These are phyloP conservation scores for Lutjanus argentimaculatus DNA, from an alignment of 2,797 vertebrate genomes.

Conservation along the genomic window DNA sequence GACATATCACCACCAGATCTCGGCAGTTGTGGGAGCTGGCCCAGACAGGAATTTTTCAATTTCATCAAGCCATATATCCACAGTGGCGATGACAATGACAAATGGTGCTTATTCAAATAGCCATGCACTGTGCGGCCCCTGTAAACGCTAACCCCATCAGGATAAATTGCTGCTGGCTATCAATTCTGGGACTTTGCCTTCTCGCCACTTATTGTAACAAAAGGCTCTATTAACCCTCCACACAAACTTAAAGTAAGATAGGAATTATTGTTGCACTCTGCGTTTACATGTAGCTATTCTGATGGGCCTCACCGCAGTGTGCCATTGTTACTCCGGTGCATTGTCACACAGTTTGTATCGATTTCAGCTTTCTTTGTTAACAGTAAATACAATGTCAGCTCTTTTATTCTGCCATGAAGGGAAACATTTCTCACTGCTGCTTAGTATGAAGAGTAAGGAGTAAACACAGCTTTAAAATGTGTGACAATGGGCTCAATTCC, in stretches of 20 bases:
- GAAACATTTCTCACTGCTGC: constrained; percentile 22
- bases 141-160: constrained; percentile 83
- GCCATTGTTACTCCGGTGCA: constrained; percentile 35
- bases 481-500: constrained; percentile 35
- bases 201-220: constrained; percentile 66
- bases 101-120: constrained; percentile 82
- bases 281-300: constrained; percentile 32
- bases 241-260: constrained; percentile 36
- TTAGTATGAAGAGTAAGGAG: constrained; percentile 12
- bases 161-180: constrained; percentile 84
- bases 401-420: constrained; percentile 40
- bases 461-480: constrained; percentile 26
- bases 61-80: constrained; percentile 77
- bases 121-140: constrained; percentile 71
- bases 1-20: constrained; percentile 77
- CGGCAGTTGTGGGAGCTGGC: constrained; percentile 53
- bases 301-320: constrained; percentile 1
- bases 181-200: constrained; percentile 80
- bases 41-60: constrained; percentile 79
- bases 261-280: constrained; percentile 27
- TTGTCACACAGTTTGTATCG: constrained; percentile 37
- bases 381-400: constrained; percentile 43
- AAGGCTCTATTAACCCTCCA: constrained; percentile 62
- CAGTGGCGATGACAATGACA: constrained; percentile 74
- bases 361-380: constrained; percentile 54